Conservation (phyloP, 37 sponge, comb jelly and placozoan genomes). For the Bolinopsis microptera region DNA sequence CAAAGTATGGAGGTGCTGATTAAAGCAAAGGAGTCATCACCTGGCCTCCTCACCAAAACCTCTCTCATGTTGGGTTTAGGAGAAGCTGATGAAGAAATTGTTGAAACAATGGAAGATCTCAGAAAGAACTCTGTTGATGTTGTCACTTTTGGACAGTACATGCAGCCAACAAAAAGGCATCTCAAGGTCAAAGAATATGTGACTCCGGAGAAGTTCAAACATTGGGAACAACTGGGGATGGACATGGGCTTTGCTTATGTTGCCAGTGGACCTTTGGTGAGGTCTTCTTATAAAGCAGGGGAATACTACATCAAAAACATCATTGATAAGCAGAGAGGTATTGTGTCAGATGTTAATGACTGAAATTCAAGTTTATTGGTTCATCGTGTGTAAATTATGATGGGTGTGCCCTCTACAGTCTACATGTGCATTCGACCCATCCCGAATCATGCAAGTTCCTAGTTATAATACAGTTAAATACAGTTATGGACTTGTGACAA, state of each 20-base stretch:
- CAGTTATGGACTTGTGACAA: no score
- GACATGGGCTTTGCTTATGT: slow-evolving; percentile 92
- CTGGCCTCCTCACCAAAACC: slow-evolving; percentile 90
- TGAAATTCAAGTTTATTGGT: neutral
- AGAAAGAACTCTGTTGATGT: slow-evolving; percentile 88
- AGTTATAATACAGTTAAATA: no score
- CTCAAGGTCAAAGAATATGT: slow-evolving; percentile 96
- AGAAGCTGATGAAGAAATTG: slow-evolving; percentile 89
- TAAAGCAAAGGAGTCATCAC: slow-evolving; percentile 77
- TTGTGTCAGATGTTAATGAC: neutral
- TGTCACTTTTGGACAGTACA: slow-evolving; percentile 97
- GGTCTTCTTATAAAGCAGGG: slow-evolving; percentile 96
- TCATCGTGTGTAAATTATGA: no score
- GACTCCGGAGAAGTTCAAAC: slow-evolving; percentile 92
- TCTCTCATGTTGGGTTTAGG: slow-evolving; percentile 99
- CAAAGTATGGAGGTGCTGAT: slow-evolving; percentile 89
- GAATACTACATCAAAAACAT: slow-evolving; percentile 92
- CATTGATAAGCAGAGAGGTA: slow-evolving; percentile 70
- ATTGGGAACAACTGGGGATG: slow-evolving; percentile 88
- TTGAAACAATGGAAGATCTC: slow-evolving; percentile 85
- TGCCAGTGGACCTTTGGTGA: slow-evolving; percentile 97
- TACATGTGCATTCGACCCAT: no score
- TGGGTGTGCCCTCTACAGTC: no score
- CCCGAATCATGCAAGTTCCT: no score
- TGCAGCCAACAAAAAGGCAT: slow-evolving; percentile 96